Evolutionary conservation across 1,140 invertebrate genomes (phyloP), one percentile per base, ranked within the genome.

Genomic region (Hyles euphorbiae): DNA sequence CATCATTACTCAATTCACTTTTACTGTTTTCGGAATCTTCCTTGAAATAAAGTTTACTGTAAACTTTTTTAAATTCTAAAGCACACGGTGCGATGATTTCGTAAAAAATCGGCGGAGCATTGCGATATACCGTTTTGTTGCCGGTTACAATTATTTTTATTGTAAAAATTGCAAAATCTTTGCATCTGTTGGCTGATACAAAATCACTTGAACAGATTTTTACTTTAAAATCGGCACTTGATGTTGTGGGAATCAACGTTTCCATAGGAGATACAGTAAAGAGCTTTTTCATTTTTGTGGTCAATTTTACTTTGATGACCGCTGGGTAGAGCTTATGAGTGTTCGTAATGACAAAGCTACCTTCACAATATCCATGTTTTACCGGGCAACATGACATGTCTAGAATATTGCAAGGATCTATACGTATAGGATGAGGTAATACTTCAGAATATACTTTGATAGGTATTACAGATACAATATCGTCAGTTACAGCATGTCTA

Each of bases 61-160:
- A 78, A 50, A 76, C 50, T 58, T 63, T 67, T 56, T 69, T 68
- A 55, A 76, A 87, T 56, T 79, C 71, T 4, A 43, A 50, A 6
- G 72, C 68, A 60, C 76, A 83, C 2, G 85, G 85, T 5, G 72
- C 68, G 49, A 86, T 79, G 3, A 88, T 70, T 78, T 88, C 85
- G 49, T 85, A 88, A 60, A 69, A 88, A 40, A 83, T 63, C 34
- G 74, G 81, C 53, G 81, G 81, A 5, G 76, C 66, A 53, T 82
- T 69, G 3, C 56, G 10, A 62, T 79, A 85, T 22, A 81, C 53
- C 12, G 65, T 48, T 67, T 76, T 73, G 36, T 76, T 43, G 7
- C 78, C 81, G 10, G 43, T 55, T 3, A 77, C 34, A 34, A 74
- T 58, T 63, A 88, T 79, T 74, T 88, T 76, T 12, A 88, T 59